phyloP scores from a whole-genome alignment of 2,113 vertebrate genomes.

The Pangasianodon hypophthalmus region DNA sequence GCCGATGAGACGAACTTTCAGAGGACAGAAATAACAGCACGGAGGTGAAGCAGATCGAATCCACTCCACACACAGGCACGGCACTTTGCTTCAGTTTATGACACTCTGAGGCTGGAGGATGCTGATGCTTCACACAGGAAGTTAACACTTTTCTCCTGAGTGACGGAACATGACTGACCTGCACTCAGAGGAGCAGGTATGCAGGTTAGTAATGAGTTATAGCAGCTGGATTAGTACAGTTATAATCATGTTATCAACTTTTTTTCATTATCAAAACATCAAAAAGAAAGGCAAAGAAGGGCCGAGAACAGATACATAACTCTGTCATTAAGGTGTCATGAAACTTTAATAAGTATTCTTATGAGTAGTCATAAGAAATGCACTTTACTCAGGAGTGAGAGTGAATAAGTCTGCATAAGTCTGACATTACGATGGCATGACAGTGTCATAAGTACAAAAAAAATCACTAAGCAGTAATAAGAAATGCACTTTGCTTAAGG shows the following conservation, averaged over 20 bases:
- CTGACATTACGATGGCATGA: neutral
- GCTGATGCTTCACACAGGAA: neutral
- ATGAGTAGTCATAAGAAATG: neutral
- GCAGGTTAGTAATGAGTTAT: neutral
- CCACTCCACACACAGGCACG: neutral
- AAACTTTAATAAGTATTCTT: neutral
- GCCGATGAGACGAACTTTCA: conserved; percentile 22
- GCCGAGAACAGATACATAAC: neutral
- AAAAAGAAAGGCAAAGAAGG: neutral
- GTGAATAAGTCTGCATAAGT: neutral
- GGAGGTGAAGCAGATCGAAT: conserved; percentile 25
- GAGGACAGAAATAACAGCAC: conserved; percentile 9
- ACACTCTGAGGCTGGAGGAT: neutral
- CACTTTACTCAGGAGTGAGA: neutral
- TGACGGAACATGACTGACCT: neutral
- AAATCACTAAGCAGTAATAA: neutral
- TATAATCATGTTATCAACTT: neutral
- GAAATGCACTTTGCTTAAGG: neutral
- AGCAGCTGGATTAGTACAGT: neutral
- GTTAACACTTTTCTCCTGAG: neutral
- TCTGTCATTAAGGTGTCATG: neutral
- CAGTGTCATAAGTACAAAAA: neutral
- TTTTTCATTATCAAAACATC: neutral
- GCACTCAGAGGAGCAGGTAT: neutral
- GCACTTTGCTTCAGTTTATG: conserved; percentile 12